Conservation (phyloP, 2,113 vertebrate species). For the Aptenodytes patagonicus region DNA sequence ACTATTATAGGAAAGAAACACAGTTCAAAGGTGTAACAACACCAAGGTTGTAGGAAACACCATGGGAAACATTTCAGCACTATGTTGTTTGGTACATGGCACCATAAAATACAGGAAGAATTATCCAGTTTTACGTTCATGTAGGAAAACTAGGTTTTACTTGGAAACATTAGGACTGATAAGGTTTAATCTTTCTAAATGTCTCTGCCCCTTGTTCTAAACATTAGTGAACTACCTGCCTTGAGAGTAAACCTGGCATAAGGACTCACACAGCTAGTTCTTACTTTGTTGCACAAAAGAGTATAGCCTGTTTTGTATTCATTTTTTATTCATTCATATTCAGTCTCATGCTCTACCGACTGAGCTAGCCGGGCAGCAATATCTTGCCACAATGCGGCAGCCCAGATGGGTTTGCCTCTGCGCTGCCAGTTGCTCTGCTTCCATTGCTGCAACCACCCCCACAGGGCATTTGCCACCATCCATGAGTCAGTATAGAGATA, state of each 20-base stretch:
- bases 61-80: not conserved
- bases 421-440: no score
- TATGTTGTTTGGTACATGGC: not conserved
- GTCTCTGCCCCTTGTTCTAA: not conserved
- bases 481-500: no score
- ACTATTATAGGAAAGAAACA: no score
- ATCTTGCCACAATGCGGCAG: no score
- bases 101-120: not conserved
- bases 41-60: no score
- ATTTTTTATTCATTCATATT: no score
- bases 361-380: conserved; percentile 92
- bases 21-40: no score
- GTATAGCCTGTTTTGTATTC: not conserved
- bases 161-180: not conserved
- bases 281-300: not conserved
- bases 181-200: not conserved
- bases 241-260: not conserved
- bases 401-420: no score
- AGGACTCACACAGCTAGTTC: not conserved
- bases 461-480: no score
- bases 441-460: no score
- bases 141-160: not conserved
- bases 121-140: not conserved
- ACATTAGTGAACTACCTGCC: not conserved
- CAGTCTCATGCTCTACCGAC: conserved; percentile 99